Base-by-base conservation (phyloP, 2,888 invertebrate species). In the Nomada lathburiana region DNA sequence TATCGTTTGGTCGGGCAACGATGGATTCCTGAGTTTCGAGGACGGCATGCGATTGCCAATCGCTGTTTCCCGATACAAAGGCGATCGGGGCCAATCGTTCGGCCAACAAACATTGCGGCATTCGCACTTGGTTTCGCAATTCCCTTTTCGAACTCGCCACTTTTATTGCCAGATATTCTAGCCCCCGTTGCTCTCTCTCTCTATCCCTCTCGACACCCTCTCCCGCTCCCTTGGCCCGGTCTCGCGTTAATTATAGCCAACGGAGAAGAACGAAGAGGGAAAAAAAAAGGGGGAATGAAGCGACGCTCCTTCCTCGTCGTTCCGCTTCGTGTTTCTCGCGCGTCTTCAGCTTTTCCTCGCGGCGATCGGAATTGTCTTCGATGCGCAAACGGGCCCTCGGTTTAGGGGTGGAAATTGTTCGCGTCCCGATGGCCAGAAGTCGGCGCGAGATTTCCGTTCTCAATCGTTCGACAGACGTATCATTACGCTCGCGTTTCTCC, bases 11-110 rank as follows among this genome's bases (percentile, higher is more conserved):
- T 85, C 86, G 76, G 52, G 79, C 85, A 88, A 86, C 80, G 87
- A 89, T 86, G 87, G 89, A 92, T 92, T 92, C 91, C 90, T 89
- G 86, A 89, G 91, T 92, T 93, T 93, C 93, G 92, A 93, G 93
- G 92, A 92, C 92, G 90, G 89, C 87, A 89, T 86, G 90, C 90
- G 92, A 91, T 91, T 93, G 93, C 93, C 92, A 92, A 92, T 92
- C 87, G 90, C 84, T 91, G 89, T 91, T 92, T 91, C 90, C 90
- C 91, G 91, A 91, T 91, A 88, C 86, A 86, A 89, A 89, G 80
- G 72, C 88, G 88, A 92, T 91, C 91, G 91, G 92, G 91, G 91
- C 90, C 91, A 90, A 89, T 84, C 89, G 73, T 59, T 82, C 82
- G 86, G 89, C 89, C 89, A 89, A 87, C 88, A 82, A 70, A 86